Evolutionary conservation across 2,797 vertebrate species (phyloP), one percentile per base, ranked within the genome.

Genomic region (Masticophis lateralis): DNA sequence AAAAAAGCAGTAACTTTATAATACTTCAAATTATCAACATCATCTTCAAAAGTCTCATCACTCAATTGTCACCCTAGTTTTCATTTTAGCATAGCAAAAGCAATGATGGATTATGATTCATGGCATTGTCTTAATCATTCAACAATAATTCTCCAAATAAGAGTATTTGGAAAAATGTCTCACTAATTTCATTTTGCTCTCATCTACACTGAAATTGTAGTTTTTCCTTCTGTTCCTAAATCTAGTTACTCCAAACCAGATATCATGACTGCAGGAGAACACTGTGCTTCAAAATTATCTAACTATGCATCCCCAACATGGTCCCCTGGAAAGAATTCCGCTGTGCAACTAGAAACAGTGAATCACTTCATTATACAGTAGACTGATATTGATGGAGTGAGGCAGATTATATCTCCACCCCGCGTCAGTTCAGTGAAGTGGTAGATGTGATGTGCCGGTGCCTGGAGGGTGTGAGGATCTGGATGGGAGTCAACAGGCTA

Each of bases 1-100:
- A 86, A 89, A 88, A 69, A 56, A 86, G 95, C 2, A 93, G 55
- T 86, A 92, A 93, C 25, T 89, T 59, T 61, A 93, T 43, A 86
- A 69, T 59, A 43, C 57, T 61, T 90, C 28, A 94, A 57, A 94
- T 43, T 87, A 93, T 86, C 86, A 94, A 87, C 16, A 90, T 4
- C 32, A 32, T 37, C 22, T 11, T 87, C 28, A 47, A 91, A 3
- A 92, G 11, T 32, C 63, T 88, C 43, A 60, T 32, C 18, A 90
- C 55, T 74, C 28, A 53, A 83, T 28, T 37, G 61, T 43, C 27
- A 88, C 18, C 51, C 5, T 20, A 95, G 83, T 47, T 90, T 53
- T 61, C 60, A 27, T 56, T 87, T 59, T n/a, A 94, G 93, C 14
- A 56, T 37, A 3, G 28, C 60, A 93, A 10, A 93, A 79, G 20